phyloP scores from a whole-genome alignment of 2,888 invertebrate species.

The Crossocerus cetratus region DNA sequence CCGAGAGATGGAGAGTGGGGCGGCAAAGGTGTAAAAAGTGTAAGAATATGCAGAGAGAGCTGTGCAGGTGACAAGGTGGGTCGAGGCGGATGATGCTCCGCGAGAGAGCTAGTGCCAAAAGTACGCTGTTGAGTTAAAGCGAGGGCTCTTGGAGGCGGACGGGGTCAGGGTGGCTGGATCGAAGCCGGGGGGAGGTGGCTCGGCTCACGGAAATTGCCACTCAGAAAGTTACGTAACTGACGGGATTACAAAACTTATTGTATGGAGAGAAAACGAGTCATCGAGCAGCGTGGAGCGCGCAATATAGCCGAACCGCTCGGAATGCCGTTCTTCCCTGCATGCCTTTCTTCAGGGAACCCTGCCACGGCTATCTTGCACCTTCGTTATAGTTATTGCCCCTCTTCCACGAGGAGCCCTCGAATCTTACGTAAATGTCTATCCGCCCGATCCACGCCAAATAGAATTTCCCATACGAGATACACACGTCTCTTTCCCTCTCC shows the following conservation, averaged over 20 bases:
- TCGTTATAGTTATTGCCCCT: constrained; percentile 6
- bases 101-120: constrained; percentile 20
- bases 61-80: background rate
- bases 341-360: constrained; percentile 15
- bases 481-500: background rate
- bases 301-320: constrained; percentile 9
- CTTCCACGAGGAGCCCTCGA: constrained; percentile 1
- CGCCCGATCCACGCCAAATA: constrained; percentile 11
- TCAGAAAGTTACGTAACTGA: constrained; percentile 59
- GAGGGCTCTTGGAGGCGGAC: constrained; percentile 8
- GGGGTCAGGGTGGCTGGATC: constrained; percentile 15
- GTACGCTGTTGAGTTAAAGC: constrained; percentile 23
- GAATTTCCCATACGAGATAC: constrained; percentile 11
- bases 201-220: constrained; percentile 57
- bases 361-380: constrained; percentile 21
- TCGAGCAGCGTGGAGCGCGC: constrained; percentile 25
- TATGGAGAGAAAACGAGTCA: constrained; percentile 48
- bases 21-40: background rate
- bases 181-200: constrained; percentile 22
- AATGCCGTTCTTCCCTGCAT: constrained; percentile 23
- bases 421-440: constrained; percentile 18
- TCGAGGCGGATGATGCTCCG: constrained; percentile 9
- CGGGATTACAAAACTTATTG: constrained; percentile 62
- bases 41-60: background rate
- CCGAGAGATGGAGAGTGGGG: background rate